These are phyloP conservation scores for Volucella zonaria DNA, from an alignment of 2,888 invertebrate species.

Conservation along the genomic window DNA sequence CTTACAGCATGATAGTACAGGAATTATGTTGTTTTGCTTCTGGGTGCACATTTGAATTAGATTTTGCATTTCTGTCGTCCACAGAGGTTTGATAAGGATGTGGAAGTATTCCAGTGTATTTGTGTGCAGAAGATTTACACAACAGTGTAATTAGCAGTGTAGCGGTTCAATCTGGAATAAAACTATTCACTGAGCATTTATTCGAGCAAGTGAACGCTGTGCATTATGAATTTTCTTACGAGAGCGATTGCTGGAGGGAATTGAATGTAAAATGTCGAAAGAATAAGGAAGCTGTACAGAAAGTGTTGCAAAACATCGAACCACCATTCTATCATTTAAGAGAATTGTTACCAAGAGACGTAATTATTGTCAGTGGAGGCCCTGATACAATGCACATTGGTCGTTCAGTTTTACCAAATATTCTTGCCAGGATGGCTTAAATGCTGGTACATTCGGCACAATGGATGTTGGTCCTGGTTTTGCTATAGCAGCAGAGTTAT, in stretches of 20 bases:
- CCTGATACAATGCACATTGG: constrained; percentile 99
- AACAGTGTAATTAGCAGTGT: constrained; percentile 92
- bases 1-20: no score
- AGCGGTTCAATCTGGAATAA: constrained; percentile 93
- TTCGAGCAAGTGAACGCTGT: constrained; percentile 84
- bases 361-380: constrained; percentile 97
- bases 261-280: constrained; percentile 88
- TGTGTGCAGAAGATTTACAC: constrained; percentile 94
- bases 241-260: constrained; percentile 90
- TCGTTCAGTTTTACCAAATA: constrained; percentile 92
- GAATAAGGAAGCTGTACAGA: constrained; percentile 88
- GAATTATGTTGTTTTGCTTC: no score
- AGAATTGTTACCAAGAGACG: constrained; percentile 89
- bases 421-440: constrained; percentile 92
- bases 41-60: constrained; percentile 98
- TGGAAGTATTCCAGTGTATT: constrained; percentile 95
- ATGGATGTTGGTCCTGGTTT: constrained; percentile 98
- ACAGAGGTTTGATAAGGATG: constrained; percentile 91
- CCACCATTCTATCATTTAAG: constrained; percentile 93
- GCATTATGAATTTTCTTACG: constrained; percentile 84
- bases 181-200: constrained; percentile 88
- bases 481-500: constrained; percentile 95
- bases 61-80: constrained; percentile 97
- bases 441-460: constrained; percentile 98
- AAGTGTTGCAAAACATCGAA: constrained; percentile 87